These are phyloP conservation scores for Pocillopora grandis DNA, from an alignment of 92 coral and sea anemone genomes.

Conservation along the genomic window DNA sequence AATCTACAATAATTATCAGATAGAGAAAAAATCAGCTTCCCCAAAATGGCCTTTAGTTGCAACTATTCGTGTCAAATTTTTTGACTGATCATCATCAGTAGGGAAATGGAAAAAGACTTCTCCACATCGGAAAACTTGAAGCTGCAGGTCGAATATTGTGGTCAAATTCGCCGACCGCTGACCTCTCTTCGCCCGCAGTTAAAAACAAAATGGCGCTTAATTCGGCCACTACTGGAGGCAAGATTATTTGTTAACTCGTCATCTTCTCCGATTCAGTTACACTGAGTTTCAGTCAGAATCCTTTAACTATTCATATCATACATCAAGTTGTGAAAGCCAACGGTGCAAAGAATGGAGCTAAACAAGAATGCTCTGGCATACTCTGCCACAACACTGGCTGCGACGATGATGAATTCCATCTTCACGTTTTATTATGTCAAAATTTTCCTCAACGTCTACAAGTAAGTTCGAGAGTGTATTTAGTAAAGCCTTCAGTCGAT, in stretches of 20 bases:
- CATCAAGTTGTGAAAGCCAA: neutral
- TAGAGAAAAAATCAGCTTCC: too few relatives aligned
- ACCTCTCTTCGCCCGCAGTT: neutral
- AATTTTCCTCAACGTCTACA: conserved; percentile 85
- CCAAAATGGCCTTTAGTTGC: too few relatives aligned
- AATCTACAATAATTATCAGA: too few relatives aligned
- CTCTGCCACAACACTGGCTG: conserved; percentile 84
- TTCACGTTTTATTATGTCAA: conserved; percentile 92
- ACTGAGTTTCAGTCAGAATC: neutral
- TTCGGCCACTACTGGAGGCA: neutral
- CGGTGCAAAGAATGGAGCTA: conserved; percentile 24
- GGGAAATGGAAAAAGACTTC: too few relatives aligned
- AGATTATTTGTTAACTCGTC: neutral
- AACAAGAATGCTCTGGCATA: conserved; percentile 86
- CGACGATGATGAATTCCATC: conserved; percentile 84
- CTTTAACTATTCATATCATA: neutral
- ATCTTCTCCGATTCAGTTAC: neutral
- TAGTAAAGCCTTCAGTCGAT: neutral
- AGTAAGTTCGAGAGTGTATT: conserved; percentile 43
- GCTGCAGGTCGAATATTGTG: neutral
- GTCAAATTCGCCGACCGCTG: neutral
- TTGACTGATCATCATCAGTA: too few relatives aligned
- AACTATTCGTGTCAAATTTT: too few relatives aligned
- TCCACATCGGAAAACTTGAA: neutral
- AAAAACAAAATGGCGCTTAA: neutral